Conservation (phyloP, 2,113 vertebrate genomes). For the Vanacampus margaritifer region DNA sequence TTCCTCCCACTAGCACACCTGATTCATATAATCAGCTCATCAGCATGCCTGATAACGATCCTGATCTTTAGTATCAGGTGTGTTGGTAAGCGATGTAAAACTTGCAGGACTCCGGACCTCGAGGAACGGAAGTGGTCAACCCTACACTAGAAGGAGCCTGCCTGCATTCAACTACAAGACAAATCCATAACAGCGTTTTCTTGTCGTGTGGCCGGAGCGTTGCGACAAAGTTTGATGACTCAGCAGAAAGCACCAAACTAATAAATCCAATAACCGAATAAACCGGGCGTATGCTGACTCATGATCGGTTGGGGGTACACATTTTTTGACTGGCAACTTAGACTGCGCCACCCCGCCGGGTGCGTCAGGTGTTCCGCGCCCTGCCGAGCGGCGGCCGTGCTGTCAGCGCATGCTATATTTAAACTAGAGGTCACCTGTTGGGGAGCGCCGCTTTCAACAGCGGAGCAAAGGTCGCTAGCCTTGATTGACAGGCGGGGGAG, state of each 20-base stretch:
- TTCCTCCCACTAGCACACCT: no score
- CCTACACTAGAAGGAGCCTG: not conserved
- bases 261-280: not conserved
- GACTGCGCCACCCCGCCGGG: constrained; percentile 30
- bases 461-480: constrained; percentile 56
- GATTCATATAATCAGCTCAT: no score
- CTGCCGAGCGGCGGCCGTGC: not conserved
- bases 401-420: constrained; percentile 45
- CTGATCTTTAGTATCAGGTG: no score
- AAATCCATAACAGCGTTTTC: not conserved
- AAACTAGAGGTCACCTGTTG: constrained; percentile 63
- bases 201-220: no score
- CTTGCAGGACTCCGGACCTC: no score
- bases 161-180: not conserved
- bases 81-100: no score
- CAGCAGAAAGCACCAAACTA: not conserved
- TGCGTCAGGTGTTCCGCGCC: constrained; percentile 7
- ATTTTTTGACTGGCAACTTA: not conserved
- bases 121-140: no score
- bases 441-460: constrained; percentile 44
- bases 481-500: constrained; percentile 61
- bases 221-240: not conserved
- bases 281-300: no score
- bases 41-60: no score
- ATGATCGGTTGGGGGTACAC: no score